Evolutionary conservation across 2,113 vertebrate genomes (phyloP).

Genomic region (Xenopus borealis): DNA sequence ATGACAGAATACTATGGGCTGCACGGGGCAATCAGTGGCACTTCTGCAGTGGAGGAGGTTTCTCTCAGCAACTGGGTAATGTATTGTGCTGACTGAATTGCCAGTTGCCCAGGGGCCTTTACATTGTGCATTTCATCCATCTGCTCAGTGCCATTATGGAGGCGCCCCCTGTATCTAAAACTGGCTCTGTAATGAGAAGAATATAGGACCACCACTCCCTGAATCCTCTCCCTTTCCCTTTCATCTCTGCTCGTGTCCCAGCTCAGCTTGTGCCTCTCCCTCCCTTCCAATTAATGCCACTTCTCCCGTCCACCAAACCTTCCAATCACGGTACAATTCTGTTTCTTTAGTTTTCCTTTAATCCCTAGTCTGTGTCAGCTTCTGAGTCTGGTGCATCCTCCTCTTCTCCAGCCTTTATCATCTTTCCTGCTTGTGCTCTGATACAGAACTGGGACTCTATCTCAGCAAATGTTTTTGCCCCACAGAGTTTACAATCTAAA

Average conservation of each 20-base stretch:
- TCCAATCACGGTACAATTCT: background rate
- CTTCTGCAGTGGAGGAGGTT: too few relatives aligned
- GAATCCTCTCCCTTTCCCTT: constrained; percentile 3
- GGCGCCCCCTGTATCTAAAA: too few relatives aligned
- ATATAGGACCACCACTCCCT: too few relatives aligned
- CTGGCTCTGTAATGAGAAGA: too few relatives aligned
- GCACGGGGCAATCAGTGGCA: too few relatives aligned
- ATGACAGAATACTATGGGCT: too few relatives aligned
- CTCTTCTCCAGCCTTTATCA: background rate
- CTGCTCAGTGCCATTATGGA: too few relatives aligned
- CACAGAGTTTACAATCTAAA: background rate
- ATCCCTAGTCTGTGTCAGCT: background rate
- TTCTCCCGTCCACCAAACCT: background rate
- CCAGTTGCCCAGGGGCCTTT: too few relatives aligned
- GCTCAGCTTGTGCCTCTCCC: background rate
- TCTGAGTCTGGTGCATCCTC: background rate
- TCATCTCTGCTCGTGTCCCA: background rate
- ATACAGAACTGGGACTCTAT: background rate
- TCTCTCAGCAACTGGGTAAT: too few relatives aligned
- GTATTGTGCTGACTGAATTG: too few relatives aligned
- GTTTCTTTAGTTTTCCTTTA: background rate
- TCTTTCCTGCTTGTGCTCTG: background rate
- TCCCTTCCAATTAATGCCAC: too few relatives aligned
- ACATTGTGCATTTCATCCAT: too few relatives aligned
- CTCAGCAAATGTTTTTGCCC: background rate